Conservation (phyloP, 2,888 invertebrate species). For the Chaitophorus viminalis region DNA sequence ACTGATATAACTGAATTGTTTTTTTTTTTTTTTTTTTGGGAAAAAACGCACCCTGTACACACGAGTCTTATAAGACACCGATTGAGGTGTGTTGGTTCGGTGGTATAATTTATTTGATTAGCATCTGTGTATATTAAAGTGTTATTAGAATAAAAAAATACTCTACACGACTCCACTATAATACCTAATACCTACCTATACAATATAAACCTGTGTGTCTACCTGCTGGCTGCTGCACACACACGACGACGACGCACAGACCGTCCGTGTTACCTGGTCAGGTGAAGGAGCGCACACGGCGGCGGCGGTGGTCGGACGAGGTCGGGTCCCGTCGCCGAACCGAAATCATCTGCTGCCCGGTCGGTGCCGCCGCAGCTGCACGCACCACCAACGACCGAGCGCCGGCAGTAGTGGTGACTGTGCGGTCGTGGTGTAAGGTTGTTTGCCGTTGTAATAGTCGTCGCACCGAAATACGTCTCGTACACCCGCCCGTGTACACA, state of each 20-base stretch:
- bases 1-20: too few species aligned
- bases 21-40: too few species aligned
- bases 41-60: not conserved
- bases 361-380: slow-evolving; percentile 21
- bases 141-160: too few species aligned
- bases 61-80: not conserved
- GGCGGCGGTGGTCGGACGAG: not conserved
- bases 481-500: not conserved
- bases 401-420: slow-evolving; percentile 20
- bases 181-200: too few species aligned
- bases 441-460: not conserved
- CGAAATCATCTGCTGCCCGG: slow-evolving; percentile 36
- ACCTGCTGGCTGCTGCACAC: too few species aligned
- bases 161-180: too few species aligned
- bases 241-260: too few species aligned
- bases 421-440: not conserved
- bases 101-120: slow-evolving; percentile 38
- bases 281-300: not conserved
- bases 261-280: not conserved
- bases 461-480: not conserved
- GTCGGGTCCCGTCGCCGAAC: slow-evolving; percentile 44
- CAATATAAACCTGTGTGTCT: too few species aligned
- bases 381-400: not conserved
- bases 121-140: not conserved
- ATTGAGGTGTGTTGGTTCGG: not conserved